Conservation (phyloP, 2,888 invertebrate genomes). For the Drosophila setosimentum region DNA sequence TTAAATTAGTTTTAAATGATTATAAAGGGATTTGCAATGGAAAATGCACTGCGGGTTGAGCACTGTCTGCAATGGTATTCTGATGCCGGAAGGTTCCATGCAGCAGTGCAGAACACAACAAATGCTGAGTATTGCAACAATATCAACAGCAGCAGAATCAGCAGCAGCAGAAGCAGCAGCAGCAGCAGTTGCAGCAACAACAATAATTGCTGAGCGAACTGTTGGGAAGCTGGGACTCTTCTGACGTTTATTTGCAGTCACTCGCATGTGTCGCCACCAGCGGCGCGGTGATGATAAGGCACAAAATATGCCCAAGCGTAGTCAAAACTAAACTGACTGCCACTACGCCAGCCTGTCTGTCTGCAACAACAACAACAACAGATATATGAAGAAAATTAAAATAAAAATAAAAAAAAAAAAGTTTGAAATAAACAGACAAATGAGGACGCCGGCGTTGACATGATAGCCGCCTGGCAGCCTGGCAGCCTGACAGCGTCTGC, state of each 20-base stretch:
- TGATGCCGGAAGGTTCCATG: slow-evolving; percentile 39
- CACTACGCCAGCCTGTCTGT: slow-evolving; percentile 31
- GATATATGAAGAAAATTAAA: slow-evolving; percentile 40
- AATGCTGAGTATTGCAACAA: slow-evolving; percentile 71
- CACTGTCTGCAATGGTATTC: slow-evolving; percentile 17
- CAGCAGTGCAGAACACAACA: slow-evolving; percentile 25
- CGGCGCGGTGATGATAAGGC: slow-evolving; percentile 68
- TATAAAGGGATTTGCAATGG: not conserved
- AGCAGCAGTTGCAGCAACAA: slow-evolving; percentile 13
- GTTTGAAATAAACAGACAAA: slow-evolving; percentile 68
- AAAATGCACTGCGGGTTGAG: slow-evolving; percentile 13
- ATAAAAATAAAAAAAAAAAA: slow-evolving; percentile 48
- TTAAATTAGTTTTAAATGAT: not conserved
- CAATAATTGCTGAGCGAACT: slow-evolving; percentile 10
- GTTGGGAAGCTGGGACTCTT: slow-evolving; percentile 27
- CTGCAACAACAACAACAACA: slow-evolving; percentile 34
- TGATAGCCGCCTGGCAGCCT: slow-evolving; percentile 68
- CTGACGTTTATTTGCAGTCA: slow-evolving; percentile 71
- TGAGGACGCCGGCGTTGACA: slow-evolving; percentile 79
- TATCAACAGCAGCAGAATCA: slow-evolving; percentile 39
- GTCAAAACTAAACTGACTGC: slow-evolving; percentile 67
- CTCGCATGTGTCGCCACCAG: slow-evolving; percentile 77
- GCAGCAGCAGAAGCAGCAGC: not conserved
- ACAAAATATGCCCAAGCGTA: slow-evolving; percentile 69
- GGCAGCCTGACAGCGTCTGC: too few relatives aligned